Percentiles rank a stretch among this genome's conserved stretches.
phyloP scores from a whole-genome alignment of 2,888 invertebrate species.

The Cylloceria caligata region DNA sequence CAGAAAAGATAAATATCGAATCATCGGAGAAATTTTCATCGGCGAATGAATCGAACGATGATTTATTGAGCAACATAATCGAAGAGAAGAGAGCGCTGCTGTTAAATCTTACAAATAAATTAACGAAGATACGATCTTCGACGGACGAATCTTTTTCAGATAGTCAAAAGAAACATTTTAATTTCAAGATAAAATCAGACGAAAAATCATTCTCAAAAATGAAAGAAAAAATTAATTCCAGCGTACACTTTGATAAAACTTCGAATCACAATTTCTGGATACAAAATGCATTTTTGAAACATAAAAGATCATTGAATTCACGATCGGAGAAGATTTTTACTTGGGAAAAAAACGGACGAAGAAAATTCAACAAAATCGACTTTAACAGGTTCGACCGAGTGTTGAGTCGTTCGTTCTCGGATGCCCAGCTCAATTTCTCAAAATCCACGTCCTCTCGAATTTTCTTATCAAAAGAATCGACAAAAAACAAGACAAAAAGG shows the following conservation, averaged over 20 bases:
- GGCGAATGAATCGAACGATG: slow-evolving; percentile 26
- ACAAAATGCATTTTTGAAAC: background rate
- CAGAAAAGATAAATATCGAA: background rate
- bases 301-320: background rate
- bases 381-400: background rate
- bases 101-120: background rate
- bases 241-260: background rate
- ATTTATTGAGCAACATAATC: background rate
- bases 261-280: background rate
- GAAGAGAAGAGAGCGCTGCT: slow-evolving; percentile 25
- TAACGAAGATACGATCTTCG: slow-evolving; percentile 9
- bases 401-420: background rate
- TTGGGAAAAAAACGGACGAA: background rate
- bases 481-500: background rate
- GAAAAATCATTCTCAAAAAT: background rate
- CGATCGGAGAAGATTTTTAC: background rate
- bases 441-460: background rate
- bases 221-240: background rate
- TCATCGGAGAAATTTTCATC: slow-evolving; percentile 19
- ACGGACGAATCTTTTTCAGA: background rate
- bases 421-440: background rate
- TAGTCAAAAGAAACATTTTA: background rate
- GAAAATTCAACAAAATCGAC: background rate
- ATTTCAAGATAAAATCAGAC: too few species aligned
- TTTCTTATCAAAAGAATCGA: background rate